phyloP scores from a whole-genome alignment of 2,797 vertebrate species.

The Bradypus variegatus region DNA sequence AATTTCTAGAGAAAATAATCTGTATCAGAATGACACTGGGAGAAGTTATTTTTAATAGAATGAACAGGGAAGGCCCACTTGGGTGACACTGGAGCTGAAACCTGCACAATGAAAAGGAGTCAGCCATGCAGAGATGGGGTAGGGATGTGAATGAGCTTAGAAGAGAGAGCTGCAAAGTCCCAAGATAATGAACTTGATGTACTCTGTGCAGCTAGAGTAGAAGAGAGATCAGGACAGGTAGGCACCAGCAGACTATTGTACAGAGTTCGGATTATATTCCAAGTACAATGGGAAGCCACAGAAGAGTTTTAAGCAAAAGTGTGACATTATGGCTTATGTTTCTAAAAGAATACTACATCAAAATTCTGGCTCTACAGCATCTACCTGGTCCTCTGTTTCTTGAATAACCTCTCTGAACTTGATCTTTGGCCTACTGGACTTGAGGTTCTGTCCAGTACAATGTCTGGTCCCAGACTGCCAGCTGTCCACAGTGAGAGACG shows the following conservation, averaged over 20 bases:
- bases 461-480: not conserved
- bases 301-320: not conserved
- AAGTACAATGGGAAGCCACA: not conserved
- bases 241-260: not conserved
- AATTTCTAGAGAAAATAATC: not conserved
- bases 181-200: not conserved
- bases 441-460: not conserved
- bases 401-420: slow-evolving; percentile 2
- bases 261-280: not conserved
- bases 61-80: not conserved
- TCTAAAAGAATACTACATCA: not conserved
- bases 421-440: not conserved
- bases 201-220: not conserved
- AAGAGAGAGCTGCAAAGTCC: no score
- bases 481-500: not conserved
- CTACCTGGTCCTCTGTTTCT: not conserved
- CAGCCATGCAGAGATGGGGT: not conserved
- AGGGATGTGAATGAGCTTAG: no score
- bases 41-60: not conserved
- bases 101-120: not conserved
- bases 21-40: not conserved
- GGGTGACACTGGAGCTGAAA: not conserved
- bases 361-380: not conserved
- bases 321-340: not conserved
- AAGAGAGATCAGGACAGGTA: not conserved